These are phyloP conservation scores for Lasioglossum lativentre DNA, from an alignment of 2,888 invertebrate species.

Conservation along the genomic window DNA sequence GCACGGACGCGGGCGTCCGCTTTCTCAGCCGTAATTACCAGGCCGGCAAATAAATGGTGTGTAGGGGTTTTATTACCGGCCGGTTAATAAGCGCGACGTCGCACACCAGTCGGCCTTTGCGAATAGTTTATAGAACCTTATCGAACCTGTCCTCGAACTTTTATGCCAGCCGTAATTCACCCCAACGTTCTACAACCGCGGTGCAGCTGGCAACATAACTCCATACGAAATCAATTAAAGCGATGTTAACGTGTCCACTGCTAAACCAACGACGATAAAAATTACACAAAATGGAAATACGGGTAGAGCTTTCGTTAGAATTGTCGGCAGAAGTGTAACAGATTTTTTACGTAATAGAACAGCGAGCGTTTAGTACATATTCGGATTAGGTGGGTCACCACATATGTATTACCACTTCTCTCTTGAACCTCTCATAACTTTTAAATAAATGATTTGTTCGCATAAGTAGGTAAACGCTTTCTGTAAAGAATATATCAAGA, in stretches of 20 bases:
- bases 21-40: neutral
- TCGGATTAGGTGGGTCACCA: too few relatives aligned
- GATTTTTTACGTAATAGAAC: neutral
- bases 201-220: neutral
- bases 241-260: neutral
- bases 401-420: too few relatives aligned
- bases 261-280: neutral
- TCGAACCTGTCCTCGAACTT: constrained; percentile 7
- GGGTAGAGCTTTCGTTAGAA: neutral
- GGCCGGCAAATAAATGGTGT: neutral
- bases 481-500: too few relatives aligned
- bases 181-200: neutral
- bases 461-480: too few relatives aligned
- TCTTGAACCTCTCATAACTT: too few relatives aligned
- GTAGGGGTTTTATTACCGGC: neutral
- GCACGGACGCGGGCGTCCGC: neutral
- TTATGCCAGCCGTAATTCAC: neutral
- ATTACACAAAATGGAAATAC: neutral
- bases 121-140: neutral
- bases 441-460: too few relatives aligned
- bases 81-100: constrained; percentile 5
- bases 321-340: neutral
- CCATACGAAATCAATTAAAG: neutral
- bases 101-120: neutral
- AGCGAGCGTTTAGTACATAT: too few relatives aligned